phyloP scores from a whole-genome alignment of 1,140 invertebrate genomes.

The Gonioctena quinquepunctata region DNA sequence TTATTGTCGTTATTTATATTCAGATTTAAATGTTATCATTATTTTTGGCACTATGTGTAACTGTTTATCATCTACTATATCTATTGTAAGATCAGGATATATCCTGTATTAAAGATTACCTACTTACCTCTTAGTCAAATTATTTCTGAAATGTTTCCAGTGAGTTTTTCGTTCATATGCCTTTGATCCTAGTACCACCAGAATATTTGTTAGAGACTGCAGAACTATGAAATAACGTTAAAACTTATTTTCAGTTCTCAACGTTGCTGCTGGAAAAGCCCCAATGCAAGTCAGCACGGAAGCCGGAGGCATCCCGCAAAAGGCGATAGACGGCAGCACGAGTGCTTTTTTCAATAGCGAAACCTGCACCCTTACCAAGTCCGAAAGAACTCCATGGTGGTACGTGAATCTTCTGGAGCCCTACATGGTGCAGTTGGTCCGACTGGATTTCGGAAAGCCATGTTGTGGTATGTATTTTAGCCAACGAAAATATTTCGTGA shows the following conservation, averaged over 20 bases:
- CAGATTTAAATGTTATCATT: too few relatives aligned
- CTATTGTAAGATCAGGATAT: background rate
- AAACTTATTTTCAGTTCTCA: slow-evolving; percentile 75
- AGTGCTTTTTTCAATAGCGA: slow-evolving; percentile 78
- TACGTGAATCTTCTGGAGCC: slow-evolving; percentile 94
- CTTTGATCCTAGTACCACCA: background rate
- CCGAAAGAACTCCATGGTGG: slow-evolving; percentile 88
- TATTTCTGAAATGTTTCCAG: background rate
- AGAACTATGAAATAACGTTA: background rate
- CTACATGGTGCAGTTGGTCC: slow-evolving; percentile 92
- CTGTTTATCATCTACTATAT: background rate
- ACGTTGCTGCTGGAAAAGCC: slow-evolving; percentile 92
- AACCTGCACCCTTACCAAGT: slow-evolving; percentile 85
- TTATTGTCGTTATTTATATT: too few relatives aligned
- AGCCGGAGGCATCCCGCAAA: slow-evolving; percentile 83
- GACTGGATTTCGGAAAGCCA: slow-evolving; percentile 88
- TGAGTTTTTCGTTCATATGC: background rate
- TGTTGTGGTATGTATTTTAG: slow-evolving; percentile 85
- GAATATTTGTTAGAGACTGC: background rate
- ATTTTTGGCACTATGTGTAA: too few relatives aligned
- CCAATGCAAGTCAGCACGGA: slow-evolving; percentile 91
- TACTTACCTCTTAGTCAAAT: background rate
- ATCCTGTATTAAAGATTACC: background rate
- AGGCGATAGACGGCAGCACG: slow-evolving; percentile 89
- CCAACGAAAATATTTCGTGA: too few relatives aligned